Base-by-base conservation (phyloP, 2,888 invertebrate genomes). In the Epinotia ramella region DNA sequence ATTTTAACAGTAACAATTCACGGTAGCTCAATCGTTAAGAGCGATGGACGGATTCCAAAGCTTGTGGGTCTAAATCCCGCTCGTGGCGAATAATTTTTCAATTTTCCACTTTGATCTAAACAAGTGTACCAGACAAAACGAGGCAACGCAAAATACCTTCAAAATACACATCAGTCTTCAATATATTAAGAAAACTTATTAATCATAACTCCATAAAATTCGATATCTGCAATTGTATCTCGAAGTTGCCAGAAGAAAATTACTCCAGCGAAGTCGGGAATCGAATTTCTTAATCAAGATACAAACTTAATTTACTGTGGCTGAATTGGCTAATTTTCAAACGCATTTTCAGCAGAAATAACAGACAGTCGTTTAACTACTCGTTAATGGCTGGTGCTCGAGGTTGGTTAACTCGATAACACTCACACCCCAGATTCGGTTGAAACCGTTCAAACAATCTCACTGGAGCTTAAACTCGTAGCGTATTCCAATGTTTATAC, bases 261-360 rank as follows among this genome's bases (percentile, higher is more conserved):
- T 33, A 56, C 53, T 53, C 33, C 18, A 16, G 20, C 16, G 24
- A 60, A 28, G 57, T 18, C 9, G 65, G 67, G 66, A 62, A 73
- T 73, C 73, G 73, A 66, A 73, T 60, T 49, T 18, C 40, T 66
- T 73, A 73, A 73, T 73, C 73, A 73, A 59, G 73, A 67, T 62
- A 67, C 60, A 62, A 73, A 60, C 73, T 73, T 44, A 73, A 60
- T 73, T 67, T 73, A 66, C 64, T 33, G 33, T 18, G 24, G 40
- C 66, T 62, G 73, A 24, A 65, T n/a, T 66, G 12, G 73, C 66
- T 67, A 73, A 73, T 73, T 67, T 62, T 6, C 16, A 1, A n/a
- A 53, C n/a, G 53, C n/a, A 53, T 13, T 49, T 13, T 49, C 13
- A 46, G 12, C 46, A n/a, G n/a, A 53, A 53, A n/a, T 53, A 53